Evolutionary conservation across 2,888 invertebrate species (phyloP).

Genomic region (Monochamus alternatus): DNA sequence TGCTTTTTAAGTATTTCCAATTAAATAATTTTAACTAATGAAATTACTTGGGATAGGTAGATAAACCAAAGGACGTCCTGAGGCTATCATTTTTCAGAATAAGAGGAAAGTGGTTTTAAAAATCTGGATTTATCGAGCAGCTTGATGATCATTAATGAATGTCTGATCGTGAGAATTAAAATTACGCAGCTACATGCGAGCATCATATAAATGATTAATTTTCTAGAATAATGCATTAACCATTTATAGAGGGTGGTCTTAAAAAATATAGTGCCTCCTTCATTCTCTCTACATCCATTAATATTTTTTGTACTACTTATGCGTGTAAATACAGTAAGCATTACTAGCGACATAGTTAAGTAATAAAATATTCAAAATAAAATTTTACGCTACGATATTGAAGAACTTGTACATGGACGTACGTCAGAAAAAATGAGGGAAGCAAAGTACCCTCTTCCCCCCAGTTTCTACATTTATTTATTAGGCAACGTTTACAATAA

Average conservation of each 20-base stretch:
- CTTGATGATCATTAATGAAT: constrained; percentile 33
- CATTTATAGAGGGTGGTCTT: constrained; percentile 16
- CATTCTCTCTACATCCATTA: too few species aligned
- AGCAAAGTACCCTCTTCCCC: too few species aligned
- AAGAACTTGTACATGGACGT: too few species aligned
- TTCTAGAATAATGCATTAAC: constrained; percentile 22
- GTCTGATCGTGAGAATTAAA: constrained; percentile 33
- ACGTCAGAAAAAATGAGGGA: too few species aligned
- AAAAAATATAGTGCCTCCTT: constrained; percentile 5
- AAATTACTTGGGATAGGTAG: not conserved
- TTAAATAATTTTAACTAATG: constrained; percentile 1
- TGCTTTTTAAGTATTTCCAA: too few species aligned
- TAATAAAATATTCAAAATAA: too few species aligned
- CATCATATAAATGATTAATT: constrained; percentile 33
- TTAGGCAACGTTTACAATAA: too few species aligned
- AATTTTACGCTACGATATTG: too few species aligned
- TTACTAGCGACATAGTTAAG: too few species aligned
- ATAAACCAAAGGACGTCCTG: constrained; percentile 9
- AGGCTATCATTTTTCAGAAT: constrained; percentile 11
- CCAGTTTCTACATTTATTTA: too few species aligned
- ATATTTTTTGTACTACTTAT: too few species aligned
- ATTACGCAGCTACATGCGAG: constrained; percentile 26
- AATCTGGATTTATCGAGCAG: constrained; percentile 21
- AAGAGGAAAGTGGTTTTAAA: constrained; percentile 20
- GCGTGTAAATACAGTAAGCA: too few species aligned